A percentile compares a stretch with the other conserved stretches of the same genome.
phyloP scores from a whole-genome alignment of 1,140 invertebrate genomes.

The Drosophila nigromelanica region DNA sequence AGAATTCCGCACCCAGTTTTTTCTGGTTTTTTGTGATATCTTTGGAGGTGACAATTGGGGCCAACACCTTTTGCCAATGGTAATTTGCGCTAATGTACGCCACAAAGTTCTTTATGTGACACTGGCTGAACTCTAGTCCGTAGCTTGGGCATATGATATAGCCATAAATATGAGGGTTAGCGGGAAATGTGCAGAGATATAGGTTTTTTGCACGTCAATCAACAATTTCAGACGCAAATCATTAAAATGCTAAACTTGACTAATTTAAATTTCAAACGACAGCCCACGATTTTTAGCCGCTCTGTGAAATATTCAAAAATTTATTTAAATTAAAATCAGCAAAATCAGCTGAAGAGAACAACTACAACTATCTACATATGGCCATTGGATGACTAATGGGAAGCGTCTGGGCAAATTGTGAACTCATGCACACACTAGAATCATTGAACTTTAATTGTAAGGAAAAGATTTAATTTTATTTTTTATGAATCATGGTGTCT shows the following conservation, averaged over 20 bases:
- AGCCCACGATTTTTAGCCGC: slow-evolving; percentile 3
- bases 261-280: slow-evolving; percentile 4
- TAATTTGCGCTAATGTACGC: slow-evolving; percentile 68
- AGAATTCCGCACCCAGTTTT: slow-evolving; percentile 70
- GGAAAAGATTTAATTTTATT: slow-evolving; percentile 13
- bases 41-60: slow-evolving; percentile 76
- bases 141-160: slow-evolving; percentile 41
- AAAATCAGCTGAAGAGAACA: neutral
- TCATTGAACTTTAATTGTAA: slow-evolving; percentile 68
- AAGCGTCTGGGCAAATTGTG: slow-evolving; percentile 28
- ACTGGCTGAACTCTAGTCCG: slow-evolving; percentile 25
- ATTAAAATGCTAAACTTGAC: slow-evolving; percentile 9
- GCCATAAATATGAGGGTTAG: slow-evolving; percentile 49
- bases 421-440: slow-evolving; percentile 53
- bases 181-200: neutral
- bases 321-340: neutral
- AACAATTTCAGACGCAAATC: neutral
- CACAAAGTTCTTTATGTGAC: slow-evolving; percentile 54
- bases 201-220: neutral
- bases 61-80: slow-evolving; percentile 73
- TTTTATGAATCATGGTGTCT: slow-evolving; percentile 48
- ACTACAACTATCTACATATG: slow-evolving; percentile 40
- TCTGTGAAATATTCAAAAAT: neutral
- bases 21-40: slow-evolving; percentile 48
- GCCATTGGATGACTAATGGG: slow-evolving; percentile 54